phyloP scores from a whole-genome alignment of 2,888 invertebrate species.

The Drosophila antonietae region DNA sequence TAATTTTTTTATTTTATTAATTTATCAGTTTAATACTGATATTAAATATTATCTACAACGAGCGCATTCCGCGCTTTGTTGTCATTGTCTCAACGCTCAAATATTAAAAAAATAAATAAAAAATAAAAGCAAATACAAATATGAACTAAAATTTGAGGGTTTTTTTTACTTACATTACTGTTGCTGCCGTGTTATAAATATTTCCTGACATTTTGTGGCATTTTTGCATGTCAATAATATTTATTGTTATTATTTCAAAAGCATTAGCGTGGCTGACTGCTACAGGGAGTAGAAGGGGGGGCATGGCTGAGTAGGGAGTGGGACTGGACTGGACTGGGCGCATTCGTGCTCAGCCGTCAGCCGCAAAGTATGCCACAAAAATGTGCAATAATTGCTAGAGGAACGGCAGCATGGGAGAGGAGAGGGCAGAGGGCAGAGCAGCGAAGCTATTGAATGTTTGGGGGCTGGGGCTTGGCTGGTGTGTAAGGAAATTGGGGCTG shows the following conservation, averaged over 20 bases:
- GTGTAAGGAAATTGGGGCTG: conserved; percentile 46
- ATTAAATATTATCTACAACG: no score
- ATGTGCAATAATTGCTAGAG: conserved; percentile 62
- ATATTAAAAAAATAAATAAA: not conserved
- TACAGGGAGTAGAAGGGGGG: not conserved
- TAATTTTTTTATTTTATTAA: no score
- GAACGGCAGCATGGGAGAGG: not conserved
- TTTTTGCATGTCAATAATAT: conserved; percentile 73
- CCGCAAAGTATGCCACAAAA: conserved; percentile 62
- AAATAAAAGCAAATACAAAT: conserved; percentile 25
- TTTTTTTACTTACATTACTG: not conserved
- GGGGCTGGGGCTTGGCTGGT: not conserved
- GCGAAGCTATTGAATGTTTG: not conserved
- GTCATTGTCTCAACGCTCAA: not conserved
- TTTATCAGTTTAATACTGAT: no score
- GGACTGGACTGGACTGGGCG: not conserved
- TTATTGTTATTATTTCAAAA: conserved; percentile 72
- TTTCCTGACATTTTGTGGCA: conserved; percentile 65
- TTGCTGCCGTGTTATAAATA: conserved; percentile 61
- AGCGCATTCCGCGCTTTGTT: not conserved
- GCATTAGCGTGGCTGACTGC: conserved; percentile 44
- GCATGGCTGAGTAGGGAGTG: not conserved
- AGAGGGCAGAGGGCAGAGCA: no score
- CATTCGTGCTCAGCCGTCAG: conserved; percentile 46
- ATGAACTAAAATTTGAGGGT: conserved; percentile 47